Evolutionary conservation across 2,888 invertebrate species (phyloP), one percentile per base, ranked within the genome.

Genomic region (Ichneumoninae sp.): DNA sequence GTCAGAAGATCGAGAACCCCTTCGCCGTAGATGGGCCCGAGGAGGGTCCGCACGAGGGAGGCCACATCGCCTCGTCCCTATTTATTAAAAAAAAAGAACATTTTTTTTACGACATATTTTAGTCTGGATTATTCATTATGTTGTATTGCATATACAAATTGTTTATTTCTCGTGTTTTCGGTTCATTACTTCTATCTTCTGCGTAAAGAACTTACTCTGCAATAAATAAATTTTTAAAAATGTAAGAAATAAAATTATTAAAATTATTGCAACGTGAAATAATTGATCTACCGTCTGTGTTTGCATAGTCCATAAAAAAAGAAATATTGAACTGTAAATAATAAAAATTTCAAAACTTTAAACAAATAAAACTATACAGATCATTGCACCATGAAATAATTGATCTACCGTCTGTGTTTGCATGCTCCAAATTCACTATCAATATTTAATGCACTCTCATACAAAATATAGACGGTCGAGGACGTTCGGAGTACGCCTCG

Each of bases 11-110:
- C 94, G 90, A 94, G 94, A 86, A 94, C 94, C 91, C 95, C 96
- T 90, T 95, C 95, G 86, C 95, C 94, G 93, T 96, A 96, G 91
- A 96, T 94, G 87, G 94, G 94, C 72, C 95, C 95, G 89, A 96
- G 95, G 93, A 96, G 95, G 90, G 94, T 94, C 90, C 96, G 96
- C 88, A 96, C 95, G 89, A 96, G 87, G 50, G 93, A 92, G 10
- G 93, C 93, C 54, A 93, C 93, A 84, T 92, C 93, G 19, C 90
- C 90, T 30, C 93, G 87, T 57, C 88, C 88, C 91, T 91, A 89
- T 7, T 87, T 66, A 75, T 26, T 26, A 26, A 85, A 44, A 47
- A 13, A 47, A 47, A 47, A 47, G 40, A 40, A 10, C 3, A 10
- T 40, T 10, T 40, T 40, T 40, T 40, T 40, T 40, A 10, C 10